Evolutionary conservation across 2,888 invertebrate species (phyloP).

Genomic region (Parelbella ahira): DNA sequence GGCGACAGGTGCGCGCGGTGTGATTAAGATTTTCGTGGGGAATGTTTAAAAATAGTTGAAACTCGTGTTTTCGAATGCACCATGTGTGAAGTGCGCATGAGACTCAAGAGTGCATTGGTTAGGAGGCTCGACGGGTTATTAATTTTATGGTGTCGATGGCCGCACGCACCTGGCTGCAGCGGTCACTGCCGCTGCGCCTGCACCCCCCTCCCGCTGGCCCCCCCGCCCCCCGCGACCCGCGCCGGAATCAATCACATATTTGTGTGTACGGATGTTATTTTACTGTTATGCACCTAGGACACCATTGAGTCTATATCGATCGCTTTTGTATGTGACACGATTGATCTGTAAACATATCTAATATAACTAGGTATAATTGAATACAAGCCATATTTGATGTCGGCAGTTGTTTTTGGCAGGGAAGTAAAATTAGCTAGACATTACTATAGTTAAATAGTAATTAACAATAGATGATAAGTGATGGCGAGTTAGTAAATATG

Average conservation of each 20-base stretch:
- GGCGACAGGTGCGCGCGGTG: conserved; percentile 1
- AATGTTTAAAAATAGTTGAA: conserved; percentile 27
- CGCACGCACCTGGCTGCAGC: conserved; percentile 74
- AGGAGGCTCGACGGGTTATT: conserved; percentile 76
- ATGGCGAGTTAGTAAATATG: conserved; percentile 35
- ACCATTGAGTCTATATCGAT: too few species aligned
- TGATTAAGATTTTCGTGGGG: conserved; percentile 21
- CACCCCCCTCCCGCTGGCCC: conserved; percentile 33
- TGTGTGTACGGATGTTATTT: conserved; percentile 35
- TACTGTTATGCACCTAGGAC: conserved; percentile 30
- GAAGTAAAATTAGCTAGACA: not conserved
- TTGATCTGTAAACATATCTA: too few species aligned
- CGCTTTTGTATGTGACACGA: too few species aligned
- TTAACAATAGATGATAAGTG: conserved; percentile 29
- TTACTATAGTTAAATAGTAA: not conserved
- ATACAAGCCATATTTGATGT: too few species aligned
- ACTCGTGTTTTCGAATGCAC: conserved; percentile 30
- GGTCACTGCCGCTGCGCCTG: conserved; percentile 66
- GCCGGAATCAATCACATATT: conserved; percentile 62
- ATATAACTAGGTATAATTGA: too few species aligned
- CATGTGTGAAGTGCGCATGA: conserved; percentile 54
- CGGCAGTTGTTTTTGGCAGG: not conserved
- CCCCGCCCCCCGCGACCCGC: conserved; percentile 29
- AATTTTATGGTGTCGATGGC: conserved; percentile 81
- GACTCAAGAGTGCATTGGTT: conserved; percentile 67